Percentiles rank a stretch among this genome's conserved stretches.
phyloP scores from a whole-genome alignment of 2,888 invertebrate genomes.

The Meganola albula region DNA sequence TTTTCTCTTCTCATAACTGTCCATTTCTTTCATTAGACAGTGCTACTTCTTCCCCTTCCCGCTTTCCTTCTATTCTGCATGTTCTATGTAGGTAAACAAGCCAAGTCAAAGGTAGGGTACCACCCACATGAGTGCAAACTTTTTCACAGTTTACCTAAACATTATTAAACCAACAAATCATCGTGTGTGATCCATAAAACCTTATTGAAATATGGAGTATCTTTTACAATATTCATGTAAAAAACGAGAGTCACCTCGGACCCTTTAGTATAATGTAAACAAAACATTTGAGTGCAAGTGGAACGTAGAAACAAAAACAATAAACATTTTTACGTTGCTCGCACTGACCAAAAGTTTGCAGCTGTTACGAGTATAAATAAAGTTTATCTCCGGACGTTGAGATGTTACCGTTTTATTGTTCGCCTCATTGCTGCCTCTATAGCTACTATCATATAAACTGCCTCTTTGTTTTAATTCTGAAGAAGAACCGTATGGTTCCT shows the following conservation, averaged over 20 bases:
- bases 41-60: too few relatives aligned
- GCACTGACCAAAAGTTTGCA: conserved; percentile 77
- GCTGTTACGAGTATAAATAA: conserved; percentile 74
- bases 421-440: conserved; percentile 11
- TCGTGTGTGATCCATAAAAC: conserved; percentile 46
- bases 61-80: too few relatives aligned
- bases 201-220: conserved; percentile 11
- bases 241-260: conserved; percentile 37
- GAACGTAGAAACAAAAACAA: conserved; percentile 55
- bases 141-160: too few relatives aligned
- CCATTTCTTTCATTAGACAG: too few relatives aligned
- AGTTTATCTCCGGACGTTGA: conserved; percentile 72
- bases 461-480: conserved; percentile 62
- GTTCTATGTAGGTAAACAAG: too few relatives aligned
- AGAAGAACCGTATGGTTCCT: too few relatives aligned
- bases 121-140: too few relatives aligned
- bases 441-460: too few relatives aligned
- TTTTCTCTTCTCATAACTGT: too few relatives aligned
- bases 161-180: conserved; percentile 11
- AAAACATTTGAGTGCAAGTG: conserved; percentile 32
- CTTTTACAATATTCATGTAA: conserved; percentile 6
- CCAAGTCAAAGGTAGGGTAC: too few relatives aligned
- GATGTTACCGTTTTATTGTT: conserved; percentile 68
- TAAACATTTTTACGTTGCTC: conserved; percentile 47
- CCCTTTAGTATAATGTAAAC: conserved; percentile 46